Base-by-base conservation (phyloP, 2,888 invertebrate genomes). In the Caenorhabditis sp. region DNA sequence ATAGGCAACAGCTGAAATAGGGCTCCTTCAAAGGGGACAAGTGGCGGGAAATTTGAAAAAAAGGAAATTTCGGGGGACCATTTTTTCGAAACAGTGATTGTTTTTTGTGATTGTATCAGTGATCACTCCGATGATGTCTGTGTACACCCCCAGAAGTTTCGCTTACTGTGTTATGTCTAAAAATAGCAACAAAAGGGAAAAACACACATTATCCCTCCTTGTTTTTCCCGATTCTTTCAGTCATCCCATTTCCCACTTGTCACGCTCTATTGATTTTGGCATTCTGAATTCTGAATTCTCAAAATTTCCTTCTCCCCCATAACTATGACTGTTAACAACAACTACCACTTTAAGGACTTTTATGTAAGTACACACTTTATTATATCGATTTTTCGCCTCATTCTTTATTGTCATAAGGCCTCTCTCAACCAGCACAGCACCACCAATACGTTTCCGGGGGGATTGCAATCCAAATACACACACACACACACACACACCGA, bases 391-490 rank as follows among this genome's bases (percentile, higher is more conserved):
- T 22, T 35, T 28, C 8, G 1, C n/a, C 47, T 6, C n/a, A 16
- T n/a, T 51, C 26, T 19, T 24, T 38, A 54, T 54, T 26, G 54
- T 54, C 54, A 54, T 24, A 54, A 54, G 54, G 22, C 14, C 54
- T 54, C 47, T 47, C 47, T 47, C n/a, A n/a, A 12, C 59, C 31
- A 10, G 10, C 38, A 0, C 61, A 41, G 16, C 58, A 58, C 24
- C 31, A 35, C 31, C 49, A 24, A 44, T 47, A 54, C 68, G 68
- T 68, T 68, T 68, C 68, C 68, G 68, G 68, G 68, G 66, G 35
- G 66, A 44, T 63, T 51, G 73, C 73, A 49, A 49, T 26, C 35
- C 51, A 69, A 64, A 44, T 47, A 47, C 47, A 47, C 47, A 47
- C n/a, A 38, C n/a, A 31, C 5, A 31, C 5, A 31, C 38, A n/a